Percentiles rank a stretch among this genome's conserved stretches.
Conservation (phyloP, 2,113 vertebrate genomes). For the Datnioides undecimradiatus region DNA sequence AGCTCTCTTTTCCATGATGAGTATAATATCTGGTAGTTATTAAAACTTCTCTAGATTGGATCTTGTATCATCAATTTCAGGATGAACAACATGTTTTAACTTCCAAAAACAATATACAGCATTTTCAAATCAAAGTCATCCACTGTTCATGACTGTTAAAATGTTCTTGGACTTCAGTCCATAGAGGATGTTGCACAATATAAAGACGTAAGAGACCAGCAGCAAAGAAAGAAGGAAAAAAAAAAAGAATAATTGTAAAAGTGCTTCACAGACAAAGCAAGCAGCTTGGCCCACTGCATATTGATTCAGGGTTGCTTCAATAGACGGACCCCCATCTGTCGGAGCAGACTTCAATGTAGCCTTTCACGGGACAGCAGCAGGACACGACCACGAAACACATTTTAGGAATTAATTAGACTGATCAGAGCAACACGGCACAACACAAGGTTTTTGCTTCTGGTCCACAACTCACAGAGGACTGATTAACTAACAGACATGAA, state of each 20-base stretch:
- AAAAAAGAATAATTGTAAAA: constrained; percentile 46
- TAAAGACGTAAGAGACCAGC: constrained; percentile 8
- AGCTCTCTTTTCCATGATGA: background rate
- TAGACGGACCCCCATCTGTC: constrained; percentile 61
- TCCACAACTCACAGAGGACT: background rate
- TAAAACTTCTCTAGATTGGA: constrained; percentile 1
- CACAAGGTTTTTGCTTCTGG: constrained; percentile 1
- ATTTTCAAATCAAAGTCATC: constrained; percentile 22
- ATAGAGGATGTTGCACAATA: constrained; percentile 20
- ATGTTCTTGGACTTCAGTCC: constrained; percentile 10
- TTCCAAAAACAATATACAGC: constrained; percentile 31
- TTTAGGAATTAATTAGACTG: constrained; percentile 69
- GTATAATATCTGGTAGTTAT: constrained; percentile 1
- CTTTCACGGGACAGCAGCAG: constrained; percentile 71
- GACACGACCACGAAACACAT: constrained; percentile 64
- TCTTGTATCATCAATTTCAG: constrained; percentile 23
- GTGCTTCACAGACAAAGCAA: constrained; percentile 64
- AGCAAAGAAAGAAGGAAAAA: background rate
- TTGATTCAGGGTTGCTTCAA: constrained; percentile 72
- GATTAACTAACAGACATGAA: constrained; percentile 14
- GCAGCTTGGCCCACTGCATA: constrained; percentile 61
- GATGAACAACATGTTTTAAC: constrained; percentile 9
- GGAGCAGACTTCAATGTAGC: constrained; percentile 61
- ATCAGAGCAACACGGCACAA: constrained; percentile 52
- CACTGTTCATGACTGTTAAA: background rate